Percentiles rank a stretch among this genome's conserved stretches.
Evolutionary conservation across 1,140 invertebrate genomes (phyloP).

Genomic region (Branchinecta lynchi): DNA sequence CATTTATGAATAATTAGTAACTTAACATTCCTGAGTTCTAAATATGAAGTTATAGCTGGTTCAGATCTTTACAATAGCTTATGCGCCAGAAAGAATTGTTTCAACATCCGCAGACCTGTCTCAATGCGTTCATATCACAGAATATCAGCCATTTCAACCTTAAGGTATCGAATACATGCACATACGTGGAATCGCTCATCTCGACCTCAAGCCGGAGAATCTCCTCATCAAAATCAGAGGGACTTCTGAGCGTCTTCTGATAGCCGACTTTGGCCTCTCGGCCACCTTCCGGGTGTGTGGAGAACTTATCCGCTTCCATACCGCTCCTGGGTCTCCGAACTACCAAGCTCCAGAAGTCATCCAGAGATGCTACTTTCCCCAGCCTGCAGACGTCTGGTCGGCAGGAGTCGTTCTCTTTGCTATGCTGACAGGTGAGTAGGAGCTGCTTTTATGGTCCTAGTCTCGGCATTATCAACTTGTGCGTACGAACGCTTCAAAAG

Average conservation of each 20-base stretch:
- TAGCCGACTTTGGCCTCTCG: slow-evolving; percentile 92
- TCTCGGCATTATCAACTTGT: too few species aligned
- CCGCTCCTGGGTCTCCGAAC: slow-evolving; percentile 56
- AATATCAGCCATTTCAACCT: too few species aligned
- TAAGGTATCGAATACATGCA: too few species aligned
- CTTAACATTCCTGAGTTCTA: too few species aligned
- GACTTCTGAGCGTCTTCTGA: slow-evolving; percentile 71
- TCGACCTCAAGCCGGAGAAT: slow-evolving; percentile 94
- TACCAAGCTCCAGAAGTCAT: slow-evolving; percentile 92
- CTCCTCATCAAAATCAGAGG: slow-evolving; percentile 51
- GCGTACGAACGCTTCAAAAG: too few species aligned
- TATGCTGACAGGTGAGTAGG: slow-evolving; percentile 65
- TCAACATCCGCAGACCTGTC: too few species aligned
- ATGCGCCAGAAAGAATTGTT: slow-evolving; percentile 54
- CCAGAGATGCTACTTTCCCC: slow-evolving; percentile 55
- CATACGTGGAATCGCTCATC: slow-evolving; percentile 45
- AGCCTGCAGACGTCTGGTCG: slow-evolving; percentile 89
- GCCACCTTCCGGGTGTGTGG: slow-evolving; percentile 47
- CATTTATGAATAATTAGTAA: neutral
- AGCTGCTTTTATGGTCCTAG: too few species aligned
- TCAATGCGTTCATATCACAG: too few species aligned
- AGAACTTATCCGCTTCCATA: neutral
- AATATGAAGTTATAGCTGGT: neutral
- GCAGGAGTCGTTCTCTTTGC: slow-evolving; percentile 86
- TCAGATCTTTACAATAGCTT: slow-evolving; percentile 36